These are phyloP conservation scores for Ariolimax columbianus DNA, from an alignment of 2,888 invertebrate species.

Conservation along the genomic window DNA sequence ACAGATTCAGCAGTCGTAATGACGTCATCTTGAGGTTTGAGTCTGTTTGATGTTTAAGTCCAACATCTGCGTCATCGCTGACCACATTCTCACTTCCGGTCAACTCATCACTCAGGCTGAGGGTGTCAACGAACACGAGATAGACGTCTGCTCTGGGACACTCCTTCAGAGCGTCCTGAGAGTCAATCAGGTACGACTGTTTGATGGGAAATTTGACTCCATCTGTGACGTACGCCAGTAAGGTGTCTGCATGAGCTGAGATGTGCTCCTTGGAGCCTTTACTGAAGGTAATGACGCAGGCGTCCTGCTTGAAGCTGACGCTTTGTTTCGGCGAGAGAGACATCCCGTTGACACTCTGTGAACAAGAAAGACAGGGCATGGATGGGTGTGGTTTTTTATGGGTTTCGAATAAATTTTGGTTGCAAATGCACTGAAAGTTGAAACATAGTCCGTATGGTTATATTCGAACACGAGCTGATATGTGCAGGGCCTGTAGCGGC, in stretches of 20 bases:
- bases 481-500: no score
- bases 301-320: constrained; percentile 62
- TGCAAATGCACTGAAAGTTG: no score
- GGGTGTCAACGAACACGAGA: constrained; percentile 67
- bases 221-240: constrained; percentile 63
- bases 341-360: constrained; percentile 57
- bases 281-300: constrained; percentile 66
- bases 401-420: no score
- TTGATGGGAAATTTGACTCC: constrained; percentile 64
- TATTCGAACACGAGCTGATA: no score
- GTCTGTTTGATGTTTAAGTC: not conserved
- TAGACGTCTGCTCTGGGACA: constrained; percentile 68
- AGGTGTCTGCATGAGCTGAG: constrained; percentile 61
- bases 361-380: not conserved
- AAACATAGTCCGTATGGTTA: no score
- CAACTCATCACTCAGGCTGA: constrained; percentile 31
- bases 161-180: constrained; percentile 63
- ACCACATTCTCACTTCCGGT: constrained; percentile 48
- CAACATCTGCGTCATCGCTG: not conserved
- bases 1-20: not conserved
- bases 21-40: not conserved
- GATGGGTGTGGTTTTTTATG: no score
- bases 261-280: constrained; percentile 62
- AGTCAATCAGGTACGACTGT: constrained; percentile 65
- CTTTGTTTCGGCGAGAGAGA: constrained; percentile 67